Base-by-base conservation (phyloP, 1,140 invertebrate genomes). In the Chironomus tepperi region DNA sequence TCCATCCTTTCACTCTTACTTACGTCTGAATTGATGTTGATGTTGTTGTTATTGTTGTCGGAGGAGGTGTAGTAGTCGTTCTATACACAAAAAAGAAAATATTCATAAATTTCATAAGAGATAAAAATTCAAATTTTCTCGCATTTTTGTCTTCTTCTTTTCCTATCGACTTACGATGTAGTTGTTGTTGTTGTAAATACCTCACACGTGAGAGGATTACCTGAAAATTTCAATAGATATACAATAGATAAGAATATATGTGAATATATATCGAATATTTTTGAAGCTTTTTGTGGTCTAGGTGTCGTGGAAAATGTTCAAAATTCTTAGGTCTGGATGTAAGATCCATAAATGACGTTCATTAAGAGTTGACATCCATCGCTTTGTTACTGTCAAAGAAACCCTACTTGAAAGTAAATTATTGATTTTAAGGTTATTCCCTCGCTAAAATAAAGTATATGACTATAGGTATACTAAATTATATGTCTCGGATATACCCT, bases 211-310 rank as follows among this genome's bases (percentile, higher is more conserved):
- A 57, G 47, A 10, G 47, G 47, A 57, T 57, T 57, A 57, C 47
- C 47, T 57, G 47, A 57, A n/a, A 12, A 57, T 57, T n/a, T 57
- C 24, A 34, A 57, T 57, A n/a, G 12, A 57, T 57, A n/a, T 57
- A n/a, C 47, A 57, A 57, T 57, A 57, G 47, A 57, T 34, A 34
- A 57, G 47, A 57, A n/a, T 57, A 12, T n/a, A 15, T 12, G 12
- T n/a, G 47, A 57, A 57, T 57, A n/a, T n/a, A 57, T 57, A 57
- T 57, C 47, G 47, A 57, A 57, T 57, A n/a, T 57, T 57, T 57
- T 34, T 5, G 24, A 2, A 34, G 24, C 24, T 34, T 34, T 5
- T 5, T 1, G 5, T 34, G 24, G 24, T 34, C 24, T 34, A 34
- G 24, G 24, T 34, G 24, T 34, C n/a, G 24, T 2, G 5, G 24